These are phyloP conservation scores for Orycteropus afer DNA, from an alignment of 2,113 vertebrate genomes.

Conservation along the genomic window DNA sequence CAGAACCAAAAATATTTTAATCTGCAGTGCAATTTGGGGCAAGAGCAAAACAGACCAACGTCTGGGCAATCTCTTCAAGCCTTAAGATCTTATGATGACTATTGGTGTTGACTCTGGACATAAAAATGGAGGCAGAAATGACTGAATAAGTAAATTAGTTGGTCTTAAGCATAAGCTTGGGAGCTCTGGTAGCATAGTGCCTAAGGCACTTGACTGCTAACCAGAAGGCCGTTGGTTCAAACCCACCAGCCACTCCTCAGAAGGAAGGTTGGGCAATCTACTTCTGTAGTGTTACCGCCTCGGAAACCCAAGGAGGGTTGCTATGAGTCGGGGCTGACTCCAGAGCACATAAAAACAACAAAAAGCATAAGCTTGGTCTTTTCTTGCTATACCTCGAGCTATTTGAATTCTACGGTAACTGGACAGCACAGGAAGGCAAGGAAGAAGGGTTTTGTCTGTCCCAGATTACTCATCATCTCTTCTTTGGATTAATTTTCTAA, in stretches of 20 bases:
- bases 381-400: slow-evolving; percentile 2
- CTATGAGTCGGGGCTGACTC: no score
- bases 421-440: background rate
- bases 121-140: background rate
- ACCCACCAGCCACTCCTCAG: no score
- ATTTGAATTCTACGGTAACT: slow-evolving; percentile 42
- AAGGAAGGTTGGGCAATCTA: no score
- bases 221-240: no score
- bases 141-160: background rate
- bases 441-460: background rate
- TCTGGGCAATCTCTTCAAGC: background rate
- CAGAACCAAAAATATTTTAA: slow-evolving; percentile 32
- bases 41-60: slow-evolving; percentile 7
- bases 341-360: no score
- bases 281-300: no score
- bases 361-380: background rate
- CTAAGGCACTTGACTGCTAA: no score
- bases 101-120: background rate
- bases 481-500: background rate
- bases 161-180: background rate
- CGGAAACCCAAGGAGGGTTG: no score
- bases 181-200: no score
- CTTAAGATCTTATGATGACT: background rate
- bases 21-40: background rate
- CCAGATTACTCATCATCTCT: background rate